phyloP scores from a whole-genome alignment of 2,113 vertebrate species.

The Microtus pennsylvanicus region DNA sequence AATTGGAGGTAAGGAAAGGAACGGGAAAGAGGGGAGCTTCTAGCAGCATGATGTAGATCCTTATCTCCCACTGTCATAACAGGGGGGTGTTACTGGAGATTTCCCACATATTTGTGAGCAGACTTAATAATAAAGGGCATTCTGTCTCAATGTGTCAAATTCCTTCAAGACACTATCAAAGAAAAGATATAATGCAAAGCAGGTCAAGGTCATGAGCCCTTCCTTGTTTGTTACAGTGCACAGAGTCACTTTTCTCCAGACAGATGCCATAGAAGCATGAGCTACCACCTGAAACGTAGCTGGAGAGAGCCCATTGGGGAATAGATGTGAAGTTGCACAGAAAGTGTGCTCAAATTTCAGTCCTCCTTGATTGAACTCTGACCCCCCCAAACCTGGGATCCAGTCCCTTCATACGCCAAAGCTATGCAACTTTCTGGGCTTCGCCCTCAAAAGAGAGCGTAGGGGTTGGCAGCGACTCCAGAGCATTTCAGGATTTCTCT shows the following conservation, averaged over 20 bases:
- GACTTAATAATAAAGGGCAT: slow-evolving; percentile 85
- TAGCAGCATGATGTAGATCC: slow-evolving; percentile 62
- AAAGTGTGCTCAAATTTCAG: neutral
- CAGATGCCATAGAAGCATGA: slow-evolving; percentile 75
- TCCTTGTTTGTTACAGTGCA: slow-evolving; percentile 75
- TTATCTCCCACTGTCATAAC: slow-evolving; percentile 72
- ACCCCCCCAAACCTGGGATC: neutral
- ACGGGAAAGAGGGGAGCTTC: slow-evolving; percentile 48
- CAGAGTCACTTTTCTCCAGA: slow-evolving; percentile 73
- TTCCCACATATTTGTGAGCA: slow-evolving; percentile 83
- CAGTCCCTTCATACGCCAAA: neutral
- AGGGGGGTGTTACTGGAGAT: slow-evolving; percentile 76
- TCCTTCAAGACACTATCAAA: slow-evolving; percentile 74
- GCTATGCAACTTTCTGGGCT: neutral
- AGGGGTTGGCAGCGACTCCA: rapidly evolving
- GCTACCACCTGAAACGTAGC: slow-evolving; percentile 65
- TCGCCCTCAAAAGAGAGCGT: neutral
- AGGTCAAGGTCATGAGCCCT: slow-evolving; percentile 82
- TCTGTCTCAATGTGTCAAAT: slow-evolving; percentile 81
- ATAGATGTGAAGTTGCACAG: slow-evolving; percentile 77
- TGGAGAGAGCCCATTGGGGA: slow-evolving; percentile 73
- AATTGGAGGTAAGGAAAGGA: slow-evolving; percentile 5
- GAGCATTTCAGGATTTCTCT: neutral
- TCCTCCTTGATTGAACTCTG: neutral
- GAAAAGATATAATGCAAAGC: slow-evolving; percentile 72